Conservation (phyloP, 2,797 vertebrate species). For the Channa striata region DNA sequence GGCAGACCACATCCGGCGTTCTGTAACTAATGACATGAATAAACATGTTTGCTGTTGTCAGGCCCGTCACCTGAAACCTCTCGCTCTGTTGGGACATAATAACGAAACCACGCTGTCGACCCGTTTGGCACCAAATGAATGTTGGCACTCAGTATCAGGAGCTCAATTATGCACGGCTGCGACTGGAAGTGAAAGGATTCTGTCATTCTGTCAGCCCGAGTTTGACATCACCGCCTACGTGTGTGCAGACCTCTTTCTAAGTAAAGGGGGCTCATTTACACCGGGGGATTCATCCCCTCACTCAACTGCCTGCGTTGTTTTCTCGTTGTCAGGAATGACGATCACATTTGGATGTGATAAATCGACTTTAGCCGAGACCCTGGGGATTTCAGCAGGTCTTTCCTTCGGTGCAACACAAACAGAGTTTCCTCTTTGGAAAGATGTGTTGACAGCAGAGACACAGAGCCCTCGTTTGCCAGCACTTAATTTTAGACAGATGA, state of each 20-base stretch:
- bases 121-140: conserved; percentile 15
- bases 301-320: conserved; percentile 21
- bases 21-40: conserved; percentile 4
- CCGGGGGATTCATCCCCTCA: not conserved
- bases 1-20: not conserved
- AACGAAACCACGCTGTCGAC: not conserved
- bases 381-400: not conserved
- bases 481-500: conserved; percentile 19
- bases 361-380: conserved; percentile 8
- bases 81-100: conserved; percentile 6
- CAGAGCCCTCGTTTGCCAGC: conserved; percentile 3
- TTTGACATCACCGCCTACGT: conserved; percentile 47
- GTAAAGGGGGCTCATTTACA: conserved; percentile 18
- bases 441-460: not conserved
- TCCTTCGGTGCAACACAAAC: not conserved
- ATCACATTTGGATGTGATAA: not conserved
- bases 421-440: not conserved
- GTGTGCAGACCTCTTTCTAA: conserved; percentile 31
- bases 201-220: conserved; percentile 48
- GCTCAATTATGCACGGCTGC: conserved; percentile 44
- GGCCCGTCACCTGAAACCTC: conserved; percentile 27
- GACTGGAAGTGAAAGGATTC: conserved; percentile 45
- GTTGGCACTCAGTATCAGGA: conserved; percentile 33
- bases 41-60: conserved; percentile 20
- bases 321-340: conserved; percentile 22